Percentiles rank a stretch among this genome's conserved stretches.
phyloP scores from a whole-genome alignment of 2,888 invertebrate genomes.

The Drosophila limbata region DNA sequence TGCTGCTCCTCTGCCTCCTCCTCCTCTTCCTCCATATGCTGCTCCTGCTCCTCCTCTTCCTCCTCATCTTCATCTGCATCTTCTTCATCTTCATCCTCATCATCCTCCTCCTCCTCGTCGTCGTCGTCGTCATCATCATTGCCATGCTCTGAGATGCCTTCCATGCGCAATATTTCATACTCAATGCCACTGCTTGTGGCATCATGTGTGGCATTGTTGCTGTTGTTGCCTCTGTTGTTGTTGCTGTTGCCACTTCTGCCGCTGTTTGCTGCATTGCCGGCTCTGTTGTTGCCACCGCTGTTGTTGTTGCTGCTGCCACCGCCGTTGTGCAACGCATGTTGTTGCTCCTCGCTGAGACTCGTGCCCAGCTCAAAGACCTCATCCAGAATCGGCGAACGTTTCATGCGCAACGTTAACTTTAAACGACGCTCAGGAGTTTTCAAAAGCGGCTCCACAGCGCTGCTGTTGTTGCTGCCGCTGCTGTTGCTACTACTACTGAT shows the following conservation, averaged over 20 bases:
- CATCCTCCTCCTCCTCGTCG: conserved; percentile 25
- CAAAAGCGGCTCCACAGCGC: conserved; percentile 76
- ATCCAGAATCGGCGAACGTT: conserved; percentile 93
- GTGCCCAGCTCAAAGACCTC: conserved; percentile 93
- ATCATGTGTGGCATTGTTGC: conserved; percentile 21
- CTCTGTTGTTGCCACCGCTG: not conserved
- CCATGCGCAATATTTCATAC: conserved; percentile 93
- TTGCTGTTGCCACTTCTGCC: conserved; percentile 5
- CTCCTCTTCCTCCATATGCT: conserved; percentile 7
- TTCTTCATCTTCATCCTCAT: conserved; percentile 19
- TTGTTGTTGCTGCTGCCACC: conserved; percentile 2
- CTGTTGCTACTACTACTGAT: conserved; percentile 6
- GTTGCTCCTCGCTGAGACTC: conserved; percentile 88
- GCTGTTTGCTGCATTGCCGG: not conserved
- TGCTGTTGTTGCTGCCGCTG: conserved; percentile 28
- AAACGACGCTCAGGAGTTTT: conserved; percentile 86
- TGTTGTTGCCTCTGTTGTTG: conserved; percentile 11
- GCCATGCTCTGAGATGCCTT: conserved; percentile 88
- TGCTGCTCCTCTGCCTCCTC: conserved; percentile 13
- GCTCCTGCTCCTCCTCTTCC: conserved; percentile 17
- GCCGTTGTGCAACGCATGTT: conserved; percentile 57
- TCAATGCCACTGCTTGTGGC: conserved; percentile 85
- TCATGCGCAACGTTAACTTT: conserved; percentile 93
- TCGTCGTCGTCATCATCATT: conserved; percentile 77
- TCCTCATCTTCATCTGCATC: conserved; percentile 15